Conservation (phyloP, 2,113 vertebrate species). For the Zapus hudsonius region DNA sequence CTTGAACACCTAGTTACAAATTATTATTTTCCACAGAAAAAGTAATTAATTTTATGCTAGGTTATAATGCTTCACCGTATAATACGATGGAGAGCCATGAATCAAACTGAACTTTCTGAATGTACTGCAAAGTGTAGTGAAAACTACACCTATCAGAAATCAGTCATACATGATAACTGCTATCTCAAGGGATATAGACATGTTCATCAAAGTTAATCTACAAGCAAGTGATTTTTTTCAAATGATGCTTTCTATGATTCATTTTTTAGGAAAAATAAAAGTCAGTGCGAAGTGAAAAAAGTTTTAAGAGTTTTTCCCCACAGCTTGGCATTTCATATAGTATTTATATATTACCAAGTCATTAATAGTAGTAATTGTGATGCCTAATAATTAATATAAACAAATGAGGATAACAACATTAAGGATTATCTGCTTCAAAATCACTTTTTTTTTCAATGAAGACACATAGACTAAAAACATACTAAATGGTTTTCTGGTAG, state of each 20-base stretch:
- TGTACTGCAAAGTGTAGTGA: background rate
- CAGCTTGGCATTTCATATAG: no score
- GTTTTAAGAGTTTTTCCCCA: no score
- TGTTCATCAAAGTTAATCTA: background rate
- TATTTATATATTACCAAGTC: no score
- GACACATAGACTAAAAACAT: background rate
- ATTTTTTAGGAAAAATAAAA: background rate
- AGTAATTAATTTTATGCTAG: no score
- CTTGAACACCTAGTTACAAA: no score
- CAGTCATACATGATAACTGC: background rate
- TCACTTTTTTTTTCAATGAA: no score
- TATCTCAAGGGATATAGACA: background rate
- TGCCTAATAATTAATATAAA: no score
- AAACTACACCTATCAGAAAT: background rate
- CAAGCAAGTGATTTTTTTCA: background rate
- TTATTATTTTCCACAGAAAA: no score
- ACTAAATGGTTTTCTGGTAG: background rate
- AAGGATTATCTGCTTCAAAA: background rate
- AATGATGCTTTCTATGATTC: conserved; percentile 4
- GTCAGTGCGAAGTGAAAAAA: background rate
- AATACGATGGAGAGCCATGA: no score
- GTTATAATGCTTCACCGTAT: no score
- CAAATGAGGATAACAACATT: no score
- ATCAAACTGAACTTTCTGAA: background rate
- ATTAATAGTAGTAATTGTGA: no score